Evolutionary conservation across 2,113 vertebrate species (phyloP).

Genomic region (Oryzias woworae): DNA sequence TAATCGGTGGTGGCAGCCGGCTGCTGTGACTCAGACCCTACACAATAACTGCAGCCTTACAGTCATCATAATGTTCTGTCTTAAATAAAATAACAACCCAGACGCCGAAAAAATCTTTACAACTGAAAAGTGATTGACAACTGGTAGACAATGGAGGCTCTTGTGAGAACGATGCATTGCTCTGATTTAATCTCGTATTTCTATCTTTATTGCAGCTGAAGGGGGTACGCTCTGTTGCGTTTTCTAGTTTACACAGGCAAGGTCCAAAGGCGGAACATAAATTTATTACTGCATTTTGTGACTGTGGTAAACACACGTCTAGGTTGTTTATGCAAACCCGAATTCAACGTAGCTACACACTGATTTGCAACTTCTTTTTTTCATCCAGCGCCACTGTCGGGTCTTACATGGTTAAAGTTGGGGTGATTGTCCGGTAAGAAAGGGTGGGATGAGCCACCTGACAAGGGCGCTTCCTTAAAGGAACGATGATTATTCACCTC

Average conservation of each 20-base stretch:
- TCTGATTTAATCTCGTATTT: background rate
- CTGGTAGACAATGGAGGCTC: background rate
- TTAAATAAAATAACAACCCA: too few relatives aligned
- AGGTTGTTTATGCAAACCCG: background rate
- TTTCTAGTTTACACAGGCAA: slow-evolving; percentile 6
- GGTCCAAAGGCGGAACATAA: slow-evolving; percentile 52
- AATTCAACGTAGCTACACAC: background rate
- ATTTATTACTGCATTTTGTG: slow-evolving; percentile 20
- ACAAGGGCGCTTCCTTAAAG: background rate
- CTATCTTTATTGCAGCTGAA: slow-evolving; percentile 40
- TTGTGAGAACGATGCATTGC: background rate
- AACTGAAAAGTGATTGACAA: background rate
- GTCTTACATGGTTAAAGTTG: background rate
- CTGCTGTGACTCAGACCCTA: slow-evolving; percentile 1
- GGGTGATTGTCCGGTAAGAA: background rate
- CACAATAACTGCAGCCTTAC: background rate
- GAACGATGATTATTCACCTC: background rate
- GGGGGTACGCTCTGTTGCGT: slow-evolving; percentile 20
- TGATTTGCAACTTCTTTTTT: too few relatives aligned
- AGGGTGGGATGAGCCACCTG: background rate
- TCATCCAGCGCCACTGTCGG: too few relatives aligned
- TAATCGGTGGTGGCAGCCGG: background rate
- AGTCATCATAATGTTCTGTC: background rate
- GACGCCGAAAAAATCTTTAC: too few relatives aligned
- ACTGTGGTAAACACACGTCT: background rate